Evolutionary conservation across 2,113 vertebrate species (phyloP).

Genomic region (Alosa alosa): DNA sequence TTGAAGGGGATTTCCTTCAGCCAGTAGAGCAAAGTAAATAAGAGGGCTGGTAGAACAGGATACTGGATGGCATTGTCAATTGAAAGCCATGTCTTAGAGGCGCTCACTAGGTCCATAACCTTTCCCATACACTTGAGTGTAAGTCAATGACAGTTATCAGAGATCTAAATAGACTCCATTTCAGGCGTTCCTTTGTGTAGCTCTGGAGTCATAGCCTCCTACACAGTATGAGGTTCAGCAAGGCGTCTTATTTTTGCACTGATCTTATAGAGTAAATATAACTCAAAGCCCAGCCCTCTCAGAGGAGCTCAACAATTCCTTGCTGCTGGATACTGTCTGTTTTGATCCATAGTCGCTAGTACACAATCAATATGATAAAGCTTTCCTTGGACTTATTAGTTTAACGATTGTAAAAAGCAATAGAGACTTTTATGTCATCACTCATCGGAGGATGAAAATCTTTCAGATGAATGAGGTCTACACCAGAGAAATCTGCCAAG

Average conservation of each 20-base stretch:
- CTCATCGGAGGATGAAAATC: slow-evolving; percentile 11
- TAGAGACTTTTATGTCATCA: slow-evolving; percentile 9
- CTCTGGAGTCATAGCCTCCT: neutral
- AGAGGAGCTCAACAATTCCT: neutral
- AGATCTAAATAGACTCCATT: slow-evolving; percentile 2
- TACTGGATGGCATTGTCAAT: neutral
- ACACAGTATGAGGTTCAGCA: neutral
- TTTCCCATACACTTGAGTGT: neutral
- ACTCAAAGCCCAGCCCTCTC: neutral
- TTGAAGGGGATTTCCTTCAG: slow-evolving; percentile 27
- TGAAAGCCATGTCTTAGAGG: neutral
- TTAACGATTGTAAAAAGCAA: neutral
- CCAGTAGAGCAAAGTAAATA: slow-evolving; percentile 6
- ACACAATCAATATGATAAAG: slow-evolving; percentile 24
- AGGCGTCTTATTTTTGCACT: neutral
- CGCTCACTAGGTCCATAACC: slow-evolving; percentile 7
- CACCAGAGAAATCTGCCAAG: neutral
- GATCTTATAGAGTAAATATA: neutral
- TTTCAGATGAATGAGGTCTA: neutral
- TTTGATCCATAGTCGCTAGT: slow-evolving; percentile 26
- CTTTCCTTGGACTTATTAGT: neutral
- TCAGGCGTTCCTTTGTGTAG: neutral
- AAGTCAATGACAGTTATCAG: slow-evolving; percentile 4
- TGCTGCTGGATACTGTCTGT: slow-evolving; percentile 7
- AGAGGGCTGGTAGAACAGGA: neutral